These are phyloP conservation scores for Panthera uncia DNA, from an alignment of 2,113 vertebrate species.

Conservation along the genomic window DNA sequence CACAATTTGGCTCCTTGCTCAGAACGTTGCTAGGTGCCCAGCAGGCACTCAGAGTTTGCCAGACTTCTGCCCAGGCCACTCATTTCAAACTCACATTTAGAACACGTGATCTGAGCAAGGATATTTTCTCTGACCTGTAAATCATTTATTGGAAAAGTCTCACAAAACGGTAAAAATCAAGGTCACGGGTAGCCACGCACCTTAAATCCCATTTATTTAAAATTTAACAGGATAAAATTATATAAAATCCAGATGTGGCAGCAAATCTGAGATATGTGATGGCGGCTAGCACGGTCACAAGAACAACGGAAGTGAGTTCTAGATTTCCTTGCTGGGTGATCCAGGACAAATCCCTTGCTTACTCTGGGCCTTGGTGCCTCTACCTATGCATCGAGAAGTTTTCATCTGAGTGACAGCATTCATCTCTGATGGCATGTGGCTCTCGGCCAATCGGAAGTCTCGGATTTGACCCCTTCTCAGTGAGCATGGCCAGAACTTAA, in stretches of 20 bases:
- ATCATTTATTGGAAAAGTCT: slow-evolving; percentile 47
- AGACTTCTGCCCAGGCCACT: neutral
- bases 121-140: slow-evolving; percentile 48
- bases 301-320: neutral
- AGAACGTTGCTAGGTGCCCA: neutral
- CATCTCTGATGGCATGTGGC: neutral
- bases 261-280: neutral
- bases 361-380: neutral
- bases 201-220: slow-evolving; percentile 18
- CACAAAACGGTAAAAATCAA: slow-evolving; percentile 22
- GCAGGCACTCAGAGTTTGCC: neutral
- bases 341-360: neutral
- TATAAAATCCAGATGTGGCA: neutral
- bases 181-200: neutral
- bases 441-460: neutral
- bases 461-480: neutral
- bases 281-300: neutral
- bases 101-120: neutral
- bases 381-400: neutral
- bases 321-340: neutral
- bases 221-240: neutral
- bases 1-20: neutral
- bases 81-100: neutral
- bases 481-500: neutral
- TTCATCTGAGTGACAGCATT: neutral